These are phyloP conservation scores for Caradrina kadenii DNA, from an alignment of 2,888 invertebrate species.

Conservation along the genomic window DNA sequence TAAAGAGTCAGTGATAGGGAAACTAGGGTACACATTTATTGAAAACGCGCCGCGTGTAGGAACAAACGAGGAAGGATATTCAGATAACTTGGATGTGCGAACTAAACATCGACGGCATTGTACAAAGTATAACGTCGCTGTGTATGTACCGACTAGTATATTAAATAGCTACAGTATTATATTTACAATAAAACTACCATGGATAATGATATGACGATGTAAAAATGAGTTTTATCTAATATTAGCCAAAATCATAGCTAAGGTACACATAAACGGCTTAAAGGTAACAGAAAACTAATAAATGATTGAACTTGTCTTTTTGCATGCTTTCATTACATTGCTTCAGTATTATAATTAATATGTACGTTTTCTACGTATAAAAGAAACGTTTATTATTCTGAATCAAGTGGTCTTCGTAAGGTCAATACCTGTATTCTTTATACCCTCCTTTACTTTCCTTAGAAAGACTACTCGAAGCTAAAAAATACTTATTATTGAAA, in stretches of 20 bases:
- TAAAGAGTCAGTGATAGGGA: conserved; percentile 38
- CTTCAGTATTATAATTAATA: conserved; percentile 26
- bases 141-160: conserved; percentile 71
- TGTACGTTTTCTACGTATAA: conserved; percentile 36
- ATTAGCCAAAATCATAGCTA: conserved; percentile 55
- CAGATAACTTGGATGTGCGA: conserved; percentile 45
- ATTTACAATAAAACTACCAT: conserved; percentile 76
- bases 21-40: conserved; percentile 43
- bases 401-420: conserved; percentile 36
- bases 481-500: conserved; percentile 45
- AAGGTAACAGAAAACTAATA: conserved; percentile 40
- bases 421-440: conserved; percentile 29
- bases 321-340: conserved; percentile 38
- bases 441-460: conserved; percentile 14
- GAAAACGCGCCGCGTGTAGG: conserved; percentile 63
- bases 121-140: conserved; percentile 60
- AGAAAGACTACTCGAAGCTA: conserved; percentile 58
- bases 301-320: conserved; percentile 40
- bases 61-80: conserved; percentile 61
- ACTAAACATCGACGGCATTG: conserved; percentile 49
- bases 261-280: conserved; percentile 43
- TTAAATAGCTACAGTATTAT: conserved; percentile 73
- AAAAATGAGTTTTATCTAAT: conserved; percentile 62
- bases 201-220: conserved; percentile 74
- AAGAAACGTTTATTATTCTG: conserved; percentile 40